Base-by-base conservation (phyloP, 2,113 vertebrate genomes). In the Microtus pennsylvanicus region DNA sequence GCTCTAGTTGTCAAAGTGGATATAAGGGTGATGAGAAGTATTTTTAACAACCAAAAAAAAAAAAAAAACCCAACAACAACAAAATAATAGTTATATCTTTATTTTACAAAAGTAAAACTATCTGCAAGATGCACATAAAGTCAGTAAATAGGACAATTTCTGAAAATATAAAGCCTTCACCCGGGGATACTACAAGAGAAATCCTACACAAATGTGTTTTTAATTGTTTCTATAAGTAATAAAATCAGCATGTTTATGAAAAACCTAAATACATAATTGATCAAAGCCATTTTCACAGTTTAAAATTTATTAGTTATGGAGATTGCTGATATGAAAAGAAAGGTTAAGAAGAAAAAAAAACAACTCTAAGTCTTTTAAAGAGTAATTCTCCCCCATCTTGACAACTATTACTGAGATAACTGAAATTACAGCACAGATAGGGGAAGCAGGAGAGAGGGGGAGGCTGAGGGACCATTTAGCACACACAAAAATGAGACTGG, bases 201-300 rank as follows among this genome's bases (percentile, higher is more conserved):
- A 95, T 65, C 63, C 81, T 94, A 58, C 21, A 85, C 28, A 97
- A 77, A 90, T 45, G 94, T 58, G 19, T 81, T 96, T 95, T 97
- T 42, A 97, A 97, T 65, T n/a, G 28, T 85, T 97, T 97, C 77
- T 91, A 94, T 90, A 95, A 96, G 52, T 82, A 96, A 92, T 55
- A 95, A 93, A 97, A 98, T 95, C 87, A 94, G 95, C 96, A 96
- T 98, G 80, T 83, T 87, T 98, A 91, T 96, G 93, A 96, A 98
- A 98, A 97, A 95, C 89, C 94, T 94, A 97, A 97, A 98, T 96
- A 81, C 95, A 98, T 98, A 96, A 97, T 97, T 97, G 88, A 98
- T 98, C 97, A 97, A 98, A 98, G 96, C 96, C 94, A 93, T 97
- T 97, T 98, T 97, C 90, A 95, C 93, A 94, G 95, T 98, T 97